Percentiles rank a stretch among this genome's conserved stretches.
Conservation (phyloP, 2,888 invertebrate genomes). For the Oxycera nigricornis region DNA sequence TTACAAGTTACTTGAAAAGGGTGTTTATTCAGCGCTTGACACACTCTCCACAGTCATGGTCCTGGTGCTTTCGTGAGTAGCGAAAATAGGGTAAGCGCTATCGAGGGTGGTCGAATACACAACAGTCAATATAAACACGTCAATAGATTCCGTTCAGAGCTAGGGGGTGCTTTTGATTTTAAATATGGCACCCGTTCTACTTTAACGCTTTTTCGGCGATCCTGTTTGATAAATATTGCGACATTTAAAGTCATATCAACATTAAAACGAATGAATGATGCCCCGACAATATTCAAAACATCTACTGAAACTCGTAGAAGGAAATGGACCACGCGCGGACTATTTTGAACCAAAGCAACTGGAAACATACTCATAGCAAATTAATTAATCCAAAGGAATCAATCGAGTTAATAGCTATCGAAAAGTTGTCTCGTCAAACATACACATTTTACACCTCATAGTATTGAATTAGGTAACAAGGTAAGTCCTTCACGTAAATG, state of each 20-base stretch:
- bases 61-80: background rate
- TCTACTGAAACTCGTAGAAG: no score
- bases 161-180: slow-evolving; percentile 15
- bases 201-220: background rate
- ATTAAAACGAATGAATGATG: background rate
- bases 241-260: slow-evolving; percentile 27
- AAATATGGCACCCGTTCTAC: slow-evolving; percentile 26
- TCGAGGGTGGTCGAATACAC: slow-evolving; percentile 8
- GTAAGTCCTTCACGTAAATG: no score
- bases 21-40: background rate
- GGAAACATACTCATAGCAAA: no score
- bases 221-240: slow-evolving; percentile 24
- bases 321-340: no score
- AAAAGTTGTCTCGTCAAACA: no score
- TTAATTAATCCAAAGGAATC: no score
- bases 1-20: background rate
- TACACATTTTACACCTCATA: no score
- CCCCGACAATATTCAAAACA: background rate
- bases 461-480: no score
- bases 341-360: no score
- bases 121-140: slow-evolving; percentile 16
- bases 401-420: no score
- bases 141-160: background rate
- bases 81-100: slow-evolving; percentile 1
- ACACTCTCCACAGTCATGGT: background rate